phyloP scores from a whole-genome alignment of 2,113 vertebrate species.

The Peromyscus leucopus region DNA sequence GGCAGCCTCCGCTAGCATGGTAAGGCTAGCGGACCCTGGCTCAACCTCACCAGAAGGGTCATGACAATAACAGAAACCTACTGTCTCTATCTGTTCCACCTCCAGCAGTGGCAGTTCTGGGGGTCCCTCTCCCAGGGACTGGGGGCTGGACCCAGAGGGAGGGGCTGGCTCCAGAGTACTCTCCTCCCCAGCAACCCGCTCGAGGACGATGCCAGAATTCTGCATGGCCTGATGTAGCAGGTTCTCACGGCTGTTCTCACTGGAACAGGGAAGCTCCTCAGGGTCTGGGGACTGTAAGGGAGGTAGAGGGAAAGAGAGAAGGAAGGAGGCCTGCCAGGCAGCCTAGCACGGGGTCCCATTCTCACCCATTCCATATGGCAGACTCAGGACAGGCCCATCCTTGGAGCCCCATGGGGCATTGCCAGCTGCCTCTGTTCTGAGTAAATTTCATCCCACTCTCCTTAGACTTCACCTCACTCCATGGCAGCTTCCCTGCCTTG shows the following conservation, averaged over 20 bases:
- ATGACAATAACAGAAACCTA: constrained; percentile 73
- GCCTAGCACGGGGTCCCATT: background rate
- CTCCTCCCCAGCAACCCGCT: constrained; percentile 85
- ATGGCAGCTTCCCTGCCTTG: background rate
- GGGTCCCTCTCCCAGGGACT: constrained; percentile 73
- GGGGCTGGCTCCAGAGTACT: constrained; percentile 83
- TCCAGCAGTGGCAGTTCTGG: constrained; percentile 89
- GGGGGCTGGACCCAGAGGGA: background rate
- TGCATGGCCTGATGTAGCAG: constrained; percentile 97
- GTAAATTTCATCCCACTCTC: background rate
- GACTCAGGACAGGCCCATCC: background rate
- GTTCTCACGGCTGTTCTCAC: constrained; percentile 89
- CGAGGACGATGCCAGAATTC: constrained; percentile 94
- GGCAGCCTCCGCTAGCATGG: background rate
- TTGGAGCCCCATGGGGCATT: background rate
- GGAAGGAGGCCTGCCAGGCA: background rate
- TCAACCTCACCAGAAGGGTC: background rate
- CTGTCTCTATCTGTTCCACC: constrained; percentile 86
- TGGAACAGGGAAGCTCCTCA: constrained; percentile 80
- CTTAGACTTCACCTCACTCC: background rate
- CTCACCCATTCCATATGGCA: background rate
- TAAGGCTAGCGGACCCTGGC: no score
- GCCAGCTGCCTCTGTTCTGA: background rate
- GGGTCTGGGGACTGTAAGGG: constrained; percentile 55
- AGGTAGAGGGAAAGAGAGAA: background rate